Percentiles rank a stretch among this genome's conserved stretches.
Evolutionary conservation across 35 echinoderm and acorn worm species (phyloP).

Genomic region (Anneissia japonica): DNA sequence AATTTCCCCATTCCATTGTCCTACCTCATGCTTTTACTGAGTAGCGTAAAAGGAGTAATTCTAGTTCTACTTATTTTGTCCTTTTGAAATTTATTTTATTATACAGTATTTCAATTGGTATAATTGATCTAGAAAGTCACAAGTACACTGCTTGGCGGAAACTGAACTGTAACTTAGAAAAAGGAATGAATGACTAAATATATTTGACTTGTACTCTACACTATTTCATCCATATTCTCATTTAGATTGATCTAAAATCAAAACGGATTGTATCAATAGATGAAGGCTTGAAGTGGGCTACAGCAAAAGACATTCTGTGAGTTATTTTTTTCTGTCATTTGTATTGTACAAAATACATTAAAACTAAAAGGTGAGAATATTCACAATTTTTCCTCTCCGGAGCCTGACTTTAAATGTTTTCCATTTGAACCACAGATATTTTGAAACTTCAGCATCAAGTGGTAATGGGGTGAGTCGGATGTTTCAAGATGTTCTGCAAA

Average conservation of each 20-base stretch:
- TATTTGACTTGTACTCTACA: neutral
- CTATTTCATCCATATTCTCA: neutral
- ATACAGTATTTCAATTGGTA: too few species aligned
- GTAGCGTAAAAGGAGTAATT: too few species aligned
- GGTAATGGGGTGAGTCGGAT: neutral
- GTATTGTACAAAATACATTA: neutral
- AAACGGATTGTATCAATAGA: conserved; percentile 57
- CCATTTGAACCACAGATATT: neutral
- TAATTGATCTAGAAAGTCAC: too few species aligned
- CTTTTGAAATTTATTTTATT: too few species aligned
- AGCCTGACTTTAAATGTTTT: neutral
- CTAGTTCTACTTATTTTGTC: too few species aligned
- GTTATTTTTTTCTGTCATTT: neutral
- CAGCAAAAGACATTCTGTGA: conserved; percentile 60
- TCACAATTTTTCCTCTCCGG: neutral
- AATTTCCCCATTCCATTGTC: too few species aligned
- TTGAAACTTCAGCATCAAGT: conserved; percentile 7
- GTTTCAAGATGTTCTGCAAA: neutral
- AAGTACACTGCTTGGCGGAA: too few species aligned
- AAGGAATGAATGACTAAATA: too few species aligned
- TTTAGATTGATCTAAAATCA: conserved; percentile 60
- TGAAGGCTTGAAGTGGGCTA: conserved; percentile 66
- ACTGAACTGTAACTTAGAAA: too few species aligned
- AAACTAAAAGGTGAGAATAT: too few species aligned
- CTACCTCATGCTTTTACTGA: too few species aligned